phyloP scores from a whole-genome alignment of 2,888 invertebrate genomes.

The Orthosia cruda region DNA sequence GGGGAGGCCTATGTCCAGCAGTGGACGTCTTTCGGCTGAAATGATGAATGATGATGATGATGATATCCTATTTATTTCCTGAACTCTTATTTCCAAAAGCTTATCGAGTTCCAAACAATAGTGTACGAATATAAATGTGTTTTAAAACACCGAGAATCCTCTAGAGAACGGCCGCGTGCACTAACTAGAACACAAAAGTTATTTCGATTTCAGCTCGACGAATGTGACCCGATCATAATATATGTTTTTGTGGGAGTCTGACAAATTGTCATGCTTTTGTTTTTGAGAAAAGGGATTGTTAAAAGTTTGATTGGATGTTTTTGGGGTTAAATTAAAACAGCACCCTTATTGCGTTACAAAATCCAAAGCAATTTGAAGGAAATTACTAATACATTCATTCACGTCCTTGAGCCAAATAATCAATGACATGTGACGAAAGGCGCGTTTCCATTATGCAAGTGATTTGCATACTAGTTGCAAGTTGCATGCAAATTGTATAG shows the following conservation, averaged over 20 bases:
- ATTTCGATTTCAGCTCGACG: conserved; percentile 30
- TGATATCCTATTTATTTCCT: too few relatives aligned
- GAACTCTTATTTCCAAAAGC: not conserved
- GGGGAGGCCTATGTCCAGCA: too few relatives aligned
- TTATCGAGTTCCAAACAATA: conserved; percentile 21
- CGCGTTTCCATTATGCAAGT: too few relatives aligned
- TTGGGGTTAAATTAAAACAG: too few relatives aligned
- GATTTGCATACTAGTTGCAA: too few relatives aligned
- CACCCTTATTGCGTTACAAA: too few relatives aligned
- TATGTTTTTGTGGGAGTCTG: conserved; percentile 17
- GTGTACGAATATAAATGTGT: conserved; percentile 28
- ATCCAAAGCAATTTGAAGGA: not conserved
- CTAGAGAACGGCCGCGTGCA: not conserved
- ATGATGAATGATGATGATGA: too few relatives aligned
- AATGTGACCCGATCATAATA: conserved; percentile 11
- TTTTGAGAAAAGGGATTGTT: conserved; percentile 3
- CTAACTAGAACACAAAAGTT: conserved; percentile 42
- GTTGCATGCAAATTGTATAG: too few relatives aligned
- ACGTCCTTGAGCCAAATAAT: too few relatives aligned
- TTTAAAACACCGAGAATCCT: conserved; percentile 20
- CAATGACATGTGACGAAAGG: too few relatives aligned
- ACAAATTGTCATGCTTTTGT: conserved; percentile 18
- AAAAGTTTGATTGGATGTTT: not conserved
- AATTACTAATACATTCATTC: not conserved
- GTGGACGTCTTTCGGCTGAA: too few relatives aligned